A percentile compares a stretch with the other conserved stretches of the same genome.
phyloP scores from a whole-genome alignment of 30 jellyfish, hydroid and myxozoan species.

The Cassiopea xamachana region DNA sequence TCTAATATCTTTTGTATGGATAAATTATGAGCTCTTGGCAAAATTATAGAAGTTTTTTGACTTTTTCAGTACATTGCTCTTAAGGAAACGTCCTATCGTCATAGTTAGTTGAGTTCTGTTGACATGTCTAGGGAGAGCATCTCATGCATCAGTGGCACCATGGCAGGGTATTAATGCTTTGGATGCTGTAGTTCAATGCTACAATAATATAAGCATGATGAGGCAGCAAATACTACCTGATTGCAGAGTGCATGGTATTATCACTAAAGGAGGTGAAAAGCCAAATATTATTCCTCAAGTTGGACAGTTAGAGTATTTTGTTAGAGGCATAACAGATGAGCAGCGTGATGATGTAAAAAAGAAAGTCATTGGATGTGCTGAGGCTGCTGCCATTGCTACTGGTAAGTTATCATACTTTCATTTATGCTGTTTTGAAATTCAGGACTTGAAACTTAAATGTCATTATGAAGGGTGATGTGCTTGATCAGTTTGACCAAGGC shows the following conservation, averaged over 20 bases:
- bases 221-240: conserved; percentile 93
- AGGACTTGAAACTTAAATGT: no score
- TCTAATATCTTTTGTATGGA: no score
- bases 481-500: no score
- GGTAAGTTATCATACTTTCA: conserved; percentile 33
- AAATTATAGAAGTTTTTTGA: no score
- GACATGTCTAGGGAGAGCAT: conserved; percentile 73
- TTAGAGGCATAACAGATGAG: conserved; percentile 78
- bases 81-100: not conserved
- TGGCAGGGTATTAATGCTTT: conserved; percentile 97
- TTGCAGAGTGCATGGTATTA: conserved; percentile 84
- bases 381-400: conserved; percentile 94
- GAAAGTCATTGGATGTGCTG: conserved; percentile 76
- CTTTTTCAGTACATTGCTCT: no score
- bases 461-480: no score
- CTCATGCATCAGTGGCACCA: conserved; percentile 97
- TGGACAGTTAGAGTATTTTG: conserved; percentile 61
- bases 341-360: conserved; percentile 71
- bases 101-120: no score
- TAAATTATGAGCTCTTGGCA: no score
- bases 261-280: conserved; percentile 89
- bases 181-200: conserved; percentile 97
- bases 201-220: conserved; percentile 89
- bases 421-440: not conserved
- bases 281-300: conserved; percentile 93